A percentile compares a stretch with the other conserved stretches of the same genome.
Evolutionary conservation across 2,888 invertebrate genomes (phyloP).

Genomic region (Mycalesis mineus): DNA sequence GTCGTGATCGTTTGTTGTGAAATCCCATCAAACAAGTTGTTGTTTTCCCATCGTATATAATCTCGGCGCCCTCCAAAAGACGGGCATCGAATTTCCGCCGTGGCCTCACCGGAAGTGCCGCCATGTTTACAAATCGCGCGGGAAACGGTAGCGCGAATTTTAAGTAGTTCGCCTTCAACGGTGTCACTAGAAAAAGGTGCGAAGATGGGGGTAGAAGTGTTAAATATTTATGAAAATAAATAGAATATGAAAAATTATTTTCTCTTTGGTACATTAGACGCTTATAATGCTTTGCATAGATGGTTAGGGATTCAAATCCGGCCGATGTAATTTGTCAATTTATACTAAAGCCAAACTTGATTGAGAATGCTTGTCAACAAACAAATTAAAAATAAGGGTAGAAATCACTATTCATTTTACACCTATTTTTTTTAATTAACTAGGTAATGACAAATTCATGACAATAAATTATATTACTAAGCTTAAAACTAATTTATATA

Average conservation of each 20-base stretch:
- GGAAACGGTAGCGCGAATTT: constrained; percentile 68
- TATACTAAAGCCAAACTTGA: too few relatives aligned
- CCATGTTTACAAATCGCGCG: constrained; percentile 76
- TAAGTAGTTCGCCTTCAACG: constrained; percentile 53
- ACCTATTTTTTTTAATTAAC: too few relatives aligned
- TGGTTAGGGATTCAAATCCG: too few relatives aligned
- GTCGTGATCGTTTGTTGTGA: constrained; percentile 23
- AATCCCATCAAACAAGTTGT: constrained; percentile 28
- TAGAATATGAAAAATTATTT: not conserved
- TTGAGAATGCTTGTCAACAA: too few relatives aligned
- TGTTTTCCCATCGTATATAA: constrained; percentile 31
- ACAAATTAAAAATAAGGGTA: too few relatives aligned
- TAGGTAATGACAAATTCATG: too few relatives aligned
- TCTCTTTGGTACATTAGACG: too few relatives aligned
- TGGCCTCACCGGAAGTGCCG: constrained; percentile 69
- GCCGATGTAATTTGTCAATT: too few relatives aligned
- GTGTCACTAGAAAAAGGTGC: constrained; percentile 45
- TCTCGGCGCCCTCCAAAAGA: constrained; percentile 36
- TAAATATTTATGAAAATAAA: not conserved
- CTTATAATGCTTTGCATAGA: too few relatives aligned
- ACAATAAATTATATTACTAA: too few relatives aligned
- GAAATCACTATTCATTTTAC: too few relatives aligned
- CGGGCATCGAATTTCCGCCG: constrained; percentile 72
- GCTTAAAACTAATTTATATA: too few relatives aligned
- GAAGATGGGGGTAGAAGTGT: not conserved